phyloP scores from a whole-genome alignment of 2,888 invertebrate genomes.

The Eulithis testata region DNA sequence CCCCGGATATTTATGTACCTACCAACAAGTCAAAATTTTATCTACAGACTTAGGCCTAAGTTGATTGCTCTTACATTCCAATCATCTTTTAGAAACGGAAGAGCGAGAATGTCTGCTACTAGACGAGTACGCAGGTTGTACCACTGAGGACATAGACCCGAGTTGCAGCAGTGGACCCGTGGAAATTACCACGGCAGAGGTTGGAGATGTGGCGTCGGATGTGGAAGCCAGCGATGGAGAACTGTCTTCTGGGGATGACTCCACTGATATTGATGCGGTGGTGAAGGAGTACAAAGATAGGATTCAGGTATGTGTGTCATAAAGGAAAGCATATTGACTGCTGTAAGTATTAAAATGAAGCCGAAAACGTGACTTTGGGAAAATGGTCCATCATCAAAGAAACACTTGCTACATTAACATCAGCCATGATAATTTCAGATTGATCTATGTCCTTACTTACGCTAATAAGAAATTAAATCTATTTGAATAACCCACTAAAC shows the following conservation, averaged over 20 bases:
- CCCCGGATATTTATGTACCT: neutral
- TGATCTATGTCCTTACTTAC: too few relatives aligned
- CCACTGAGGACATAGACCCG: slow-evolving; percentile 68
- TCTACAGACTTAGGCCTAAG: neutral
- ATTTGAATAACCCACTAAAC: too few relatives aligned
- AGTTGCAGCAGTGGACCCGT: slow-evolving; percentile 62
- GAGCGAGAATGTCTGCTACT: slow-evolving; percentile 85
- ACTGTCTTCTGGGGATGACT: slow-evolving; percentile 85
- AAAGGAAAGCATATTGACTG: too few relatives aligned
- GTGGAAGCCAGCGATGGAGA: slow-evolving; percentile 84
- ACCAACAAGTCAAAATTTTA: neutral
- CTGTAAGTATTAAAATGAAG: too few relatives aligned
- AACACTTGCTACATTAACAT: too few relatives aligned
- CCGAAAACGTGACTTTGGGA: too few relatives aligned
- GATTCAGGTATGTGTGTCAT: slow-evolving; percentile 86
- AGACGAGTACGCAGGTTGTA: slow-evolving; percentile 81
- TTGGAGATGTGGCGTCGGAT: slow-evolving; percentile 70
- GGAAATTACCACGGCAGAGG: slow-evolving; percentile 61
- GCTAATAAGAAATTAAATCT: too few relatives aligned
- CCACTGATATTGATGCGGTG: slow-evolving; percentile 91
- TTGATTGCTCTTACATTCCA: neutral
- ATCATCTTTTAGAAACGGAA: slow-evolving; percentile 68
- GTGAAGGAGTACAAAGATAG: slow-evolving; percentile 91
- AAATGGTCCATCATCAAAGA: too few relatives aligned
- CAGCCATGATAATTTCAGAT: too few relatives aligned